These are phyloP conservation scores for Brachionus koreanus DNA, from an alignment of 1,140 invertebrate species.

Conservation along the genomic window DNA sequence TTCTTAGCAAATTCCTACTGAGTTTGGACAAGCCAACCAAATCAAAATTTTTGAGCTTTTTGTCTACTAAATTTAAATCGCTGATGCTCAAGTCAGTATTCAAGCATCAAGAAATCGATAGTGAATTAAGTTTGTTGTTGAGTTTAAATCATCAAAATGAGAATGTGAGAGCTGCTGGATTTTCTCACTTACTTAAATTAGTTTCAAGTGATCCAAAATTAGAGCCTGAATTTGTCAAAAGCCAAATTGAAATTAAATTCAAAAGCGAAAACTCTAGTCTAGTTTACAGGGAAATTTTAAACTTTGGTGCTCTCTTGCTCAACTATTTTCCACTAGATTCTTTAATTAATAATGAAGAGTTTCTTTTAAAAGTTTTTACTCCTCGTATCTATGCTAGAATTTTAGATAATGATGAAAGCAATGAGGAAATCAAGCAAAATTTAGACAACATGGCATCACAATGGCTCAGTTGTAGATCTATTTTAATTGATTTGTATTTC, in stretches of 20 bases:
- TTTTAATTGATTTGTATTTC: neutral
- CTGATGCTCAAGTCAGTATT: neutral
- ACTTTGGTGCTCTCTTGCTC: slow-evolving; percentile 27
- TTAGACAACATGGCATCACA: neutral
- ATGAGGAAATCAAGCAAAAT: neutral
- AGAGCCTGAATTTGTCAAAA: slow-evolving; percentile 17
- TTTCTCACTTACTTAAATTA: neutral
- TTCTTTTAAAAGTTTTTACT: slow-evolving; percentile 11
- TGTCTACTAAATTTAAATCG: slow-evolving; percentile 7
- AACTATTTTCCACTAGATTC: slow-evolving; percentile 4
- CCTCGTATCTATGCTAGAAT: neutral
- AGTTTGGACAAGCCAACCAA: neutral
- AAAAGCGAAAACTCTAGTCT: neutral
- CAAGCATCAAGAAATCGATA: slow-evolving; percentile 30
- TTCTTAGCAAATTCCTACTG: slow-evolving; percentile 2
- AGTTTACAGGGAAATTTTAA: slow-evolving; percentile 7
- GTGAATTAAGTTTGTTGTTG: slow-evolving; percentile 34
- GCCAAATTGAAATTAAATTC: slow-evolving; percentile 8
- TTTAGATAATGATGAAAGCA: neutral
- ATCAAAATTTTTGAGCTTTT: slow-evolving; percentile 19
- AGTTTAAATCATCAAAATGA: slow-evolving; percentile 26
- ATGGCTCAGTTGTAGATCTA: neutral
- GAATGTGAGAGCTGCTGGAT: neutral
- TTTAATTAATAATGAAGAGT: neutral
- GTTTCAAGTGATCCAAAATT: neutral